Evolutionary conservation across 2,113 vertebrate genomes (phyloP), one percentile per base, ranked within the genome.

Genomic region (Gymnocephalus cernua): DNA sequence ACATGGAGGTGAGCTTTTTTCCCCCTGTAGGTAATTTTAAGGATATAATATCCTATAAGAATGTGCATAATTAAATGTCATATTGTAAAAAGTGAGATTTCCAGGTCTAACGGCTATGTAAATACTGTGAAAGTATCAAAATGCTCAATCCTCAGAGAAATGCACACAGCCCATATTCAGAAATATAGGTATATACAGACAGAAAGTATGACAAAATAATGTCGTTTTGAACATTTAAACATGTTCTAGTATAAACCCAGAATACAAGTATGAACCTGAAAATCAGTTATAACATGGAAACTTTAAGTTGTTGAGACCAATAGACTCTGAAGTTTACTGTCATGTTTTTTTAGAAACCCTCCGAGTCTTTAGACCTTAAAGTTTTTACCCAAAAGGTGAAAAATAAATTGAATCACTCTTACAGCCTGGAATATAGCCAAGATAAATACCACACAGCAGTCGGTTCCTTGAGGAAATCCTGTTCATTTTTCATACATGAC

Each of bases 401-500:
- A 38, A 59, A 51, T 51, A 14, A 32, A 18, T 25, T 14, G 16
- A 73, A 51, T 21, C 56, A 1, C 14, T 58, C 8, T 19, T 38
- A 29, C 15, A 82, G 50, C 65, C 0, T 15, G 19, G n/a, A 8
- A 51, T 27, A 47, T 29, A 67, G n/a, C 23, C 12, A 38, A 15
- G 35, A 38, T 18, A 74, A 67, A 72, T 19, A 57, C 0, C 6
- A 25, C 29, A 6, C 7, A 10, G 32, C 27, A 19, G 5, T 3
- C 21, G 53, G 9, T 23, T 67, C 66, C 29, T 44, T 38, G 21
- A 48, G 7, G 25, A 67, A n/a, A 73, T 65, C 15, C 64, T 80
- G 62, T 79, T 80, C 14, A 62, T 66, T 54, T 50, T 59, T 54
- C 25, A 19, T 5, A 50, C 18, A 79, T 1, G 16, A 32, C 48